A percentile compares a stretch with the other conserved stretches of the same genome.
Evolutionary conservation across 2,888 invertebrate species (phyloP).

Genomic region (Saturnia pavonia): DNA sequence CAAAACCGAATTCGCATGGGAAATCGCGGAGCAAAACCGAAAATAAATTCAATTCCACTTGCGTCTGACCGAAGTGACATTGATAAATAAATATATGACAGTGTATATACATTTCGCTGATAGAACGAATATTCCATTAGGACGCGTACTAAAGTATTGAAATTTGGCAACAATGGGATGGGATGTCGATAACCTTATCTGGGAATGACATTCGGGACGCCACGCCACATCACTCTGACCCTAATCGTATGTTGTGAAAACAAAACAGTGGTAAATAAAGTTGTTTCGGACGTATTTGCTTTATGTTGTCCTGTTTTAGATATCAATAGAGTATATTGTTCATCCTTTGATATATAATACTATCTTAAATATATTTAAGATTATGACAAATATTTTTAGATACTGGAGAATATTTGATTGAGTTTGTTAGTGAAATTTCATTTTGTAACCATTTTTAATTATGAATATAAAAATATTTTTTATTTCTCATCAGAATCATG

Average conservation of each 20-base stretch:
- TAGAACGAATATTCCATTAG: constrained; percentile 38
- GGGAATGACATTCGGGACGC: constrained; percentile 28
- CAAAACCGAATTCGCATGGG: constrained; percentile 59
- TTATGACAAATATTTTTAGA: not conserved
- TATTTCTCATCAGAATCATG: too few species aligned
- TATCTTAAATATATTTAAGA: not conserved
- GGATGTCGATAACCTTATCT: constrained; percentile 38
- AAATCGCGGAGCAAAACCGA: constrained; percentile 59
- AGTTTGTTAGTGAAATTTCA: not conserved
- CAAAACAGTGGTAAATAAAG: constrained; percentile 22
- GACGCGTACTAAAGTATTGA: constrained; percentile 30
- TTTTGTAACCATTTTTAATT: not conserved
- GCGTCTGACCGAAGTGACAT: constrained; percentile 47
- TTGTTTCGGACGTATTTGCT: not conserved
- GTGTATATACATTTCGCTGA: constrained; percentile 35
- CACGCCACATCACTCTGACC: constrained; percentile 24
- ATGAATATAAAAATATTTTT: too few species aligned
- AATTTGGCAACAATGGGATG: constrained; percentile 26
- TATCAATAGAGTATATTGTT: not conserved
- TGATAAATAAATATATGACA: constrained; percentile 60
- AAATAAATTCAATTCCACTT: constrained; percentile 66
- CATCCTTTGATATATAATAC: not conserved
- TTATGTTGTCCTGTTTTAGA: not conserved
- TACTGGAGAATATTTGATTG: too few species aligned
- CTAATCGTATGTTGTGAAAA: constrained; percentile 35